Evolutionary conservation across 2,113 vertebrate genomes (phyloP), one percentile per base, ranked within the genome.

Genomic region (Clupea harengus): DNA sequence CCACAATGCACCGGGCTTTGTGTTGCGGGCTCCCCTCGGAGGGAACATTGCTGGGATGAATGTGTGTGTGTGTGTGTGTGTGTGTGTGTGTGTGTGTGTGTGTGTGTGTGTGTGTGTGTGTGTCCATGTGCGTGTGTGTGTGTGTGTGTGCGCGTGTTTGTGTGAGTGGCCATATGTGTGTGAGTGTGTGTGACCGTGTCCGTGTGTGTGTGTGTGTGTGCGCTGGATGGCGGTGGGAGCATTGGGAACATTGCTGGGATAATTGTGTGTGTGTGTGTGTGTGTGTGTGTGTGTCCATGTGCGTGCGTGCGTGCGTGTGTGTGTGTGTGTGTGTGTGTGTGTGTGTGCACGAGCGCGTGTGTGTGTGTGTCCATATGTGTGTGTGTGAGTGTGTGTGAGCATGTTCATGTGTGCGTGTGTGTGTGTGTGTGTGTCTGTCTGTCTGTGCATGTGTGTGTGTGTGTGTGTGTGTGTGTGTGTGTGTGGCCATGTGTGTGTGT

Each of bases 401-500:
- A 25, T 67, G n/a, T 67, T 11, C 64, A 67, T 11, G 25, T 67
- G 64, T 11, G 25, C 28, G 64, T 10, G 25, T 2, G 25, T 67
- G 64, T 67, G n/a, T 67, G 20, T 64, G 57, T 64, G 57, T 64
- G 57, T 64, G 57, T 64, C 22, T 25, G 22, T 64, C 1, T 54
- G 52, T 17, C 8, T 54, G 57, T n/a, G 20, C 6, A 85, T 67
- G 86, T 83, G 82, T 84, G 22, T 20, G 2, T 20, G 22, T 25
- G n/a, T 64, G 22, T 64, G 60, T 7, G 22, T 64, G 60, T 25
- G 22, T 64, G 50, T 52, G 11, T 52, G 50, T 60, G 50, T 83
- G 81, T 85, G 47, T 85, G 28, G 60, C 4, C 81, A 52, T 81
- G 8, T 82, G 83, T 86, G 49, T 20, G n/a, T 81, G 47, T 81